Evolutionary conservation across 2,888 invertebrate species (phyloP).

Genomic region (Rhimphoctona megacephalus): DNA sequence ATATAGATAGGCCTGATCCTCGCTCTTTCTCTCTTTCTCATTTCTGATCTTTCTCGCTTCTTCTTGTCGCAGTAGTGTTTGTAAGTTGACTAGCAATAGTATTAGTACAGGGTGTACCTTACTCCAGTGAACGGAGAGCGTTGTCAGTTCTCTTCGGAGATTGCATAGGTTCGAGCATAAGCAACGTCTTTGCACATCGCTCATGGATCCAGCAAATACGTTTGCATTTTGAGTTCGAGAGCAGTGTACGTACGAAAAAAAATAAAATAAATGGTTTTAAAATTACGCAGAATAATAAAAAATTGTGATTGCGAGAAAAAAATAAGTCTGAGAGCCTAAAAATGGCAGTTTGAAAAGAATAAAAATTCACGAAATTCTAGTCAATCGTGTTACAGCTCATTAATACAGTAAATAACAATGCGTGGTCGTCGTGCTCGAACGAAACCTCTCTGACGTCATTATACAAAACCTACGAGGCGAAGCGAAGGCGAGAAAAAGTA

Average conservation of each 20-base stretch:
- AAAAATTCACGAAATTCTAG: not conserved
- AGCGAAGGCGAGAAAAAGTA: slow-evolving; percentile 13
- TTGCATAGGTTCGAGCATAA: slow-evolving; percentile 77
- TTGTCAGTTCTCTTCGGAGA: slow-evolving; percentile 80
- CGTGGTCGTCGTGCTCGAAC: slow-evolving; percentile 1
- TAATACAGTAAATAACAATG: slow-evolving; percentile 11
- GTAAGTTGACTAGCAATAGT: slow-evolving; percentile 70
- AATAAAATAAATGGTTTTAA: not conserved
- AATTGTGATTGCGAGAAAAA: not conserved
- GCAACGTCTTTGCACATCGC: slow-evolving; percentile 71
- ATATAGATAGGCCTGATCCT: slow-evolving; percentile 44
- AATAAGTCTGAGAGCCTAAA: not conserved
- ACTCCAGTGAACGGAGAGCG: slow-evolving; percentile 80
- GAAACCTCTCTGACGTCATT: not conserved
- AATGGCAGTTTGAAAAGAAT: not conserved
- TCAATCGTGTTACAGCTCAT: not conserved
- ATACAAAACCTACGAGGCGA: not conserved
- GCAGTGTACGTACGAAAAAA: not conserved
- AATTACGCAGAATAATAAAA: not conserved
- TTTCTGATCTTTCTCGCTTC: slow-evolving; percentile 34
- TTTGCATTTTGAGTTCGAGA: slow-evolving; percentile 16
- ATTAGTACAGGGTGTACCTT: slow-evolving; percentile 78
- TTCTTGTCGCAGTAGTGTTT: slow-evolving; percentile 70
- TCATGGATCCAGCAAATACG: slow-evolving; percentile 11
- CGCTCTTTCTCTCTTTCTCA: slow-evolving; percentile 40